phyloP scores from a whole-genome alignment of 2,113 vertebrate genomes.

The Ornithorhynchus anatinus region DNA sequence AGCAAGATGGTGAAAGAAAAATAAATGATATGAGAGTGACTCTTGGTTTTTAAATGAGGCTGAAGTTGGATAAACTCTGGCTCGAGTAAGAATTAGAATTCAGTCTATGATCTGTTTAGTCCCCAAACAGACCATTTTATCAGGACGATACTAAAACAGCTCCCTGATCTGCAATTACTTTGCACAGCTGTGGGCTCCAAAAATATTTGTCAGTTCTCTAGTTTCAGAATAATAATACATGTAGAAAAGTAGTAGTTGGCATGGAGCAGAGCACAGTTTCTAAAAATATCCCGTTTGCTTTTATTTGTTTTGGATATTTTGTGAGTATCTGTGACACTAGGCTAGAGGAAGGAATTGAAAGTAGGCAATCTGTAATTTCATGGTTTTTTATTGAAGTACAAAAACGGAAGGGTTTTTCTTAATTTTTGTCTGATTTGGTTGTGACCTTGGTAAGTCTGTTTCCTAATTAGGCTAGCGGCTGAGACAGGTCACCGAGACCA shows the following conservation, averaged over 20 bases:
- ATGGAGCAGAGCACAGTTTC: slow-evolving; percentile 11
- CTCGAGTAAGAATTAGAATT: slow-evolving; percentile 30
- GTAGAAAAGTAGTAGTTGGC: not conserved
- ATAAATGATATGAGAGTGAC: not conserved
- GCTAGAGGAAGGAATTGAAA: not conserved
- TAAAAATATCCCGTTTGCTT: slow-evolving; percentile 13
- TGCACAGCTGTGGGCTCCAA: slow-evolving; percentile 9
- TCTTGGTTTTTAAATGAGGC: slow-evolving; percentile 27
- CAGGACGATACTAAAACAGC: not conserved
- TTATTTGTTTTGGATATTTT: slow-evolving; percentile 6
- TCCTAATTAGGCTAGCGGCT: not conserved
- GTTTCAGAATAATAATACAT: slow-evolving; percentile 22
- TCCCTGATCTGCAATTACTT: slow-evolving; percentile 19
- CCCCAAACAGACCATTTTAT: slow-evolving; percentile 36
- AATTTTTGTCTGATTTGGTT: not conserved
- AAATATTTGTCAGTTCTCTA: slow-evolving; percentile 28
- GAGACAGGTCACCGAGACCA: no score
- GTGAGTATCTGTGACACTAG: not conserved
- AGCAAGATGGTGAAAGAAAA: not conserved
- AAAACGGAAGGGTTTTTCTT: not conserved
- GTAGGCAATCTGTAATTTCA: not conserved
- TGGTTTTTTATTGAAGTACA: not conserved
- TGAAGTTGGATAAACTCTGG: slow-evolving; percentile 19
- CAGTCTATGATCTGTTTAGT: slow-evolving; percentile 26
- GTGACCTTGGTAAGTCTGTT: not conserved